Evolutionary conservation across 92 coral and sea anemone genomes (phyloP).

Genomic region (Pocillopora grandis): DNA sequence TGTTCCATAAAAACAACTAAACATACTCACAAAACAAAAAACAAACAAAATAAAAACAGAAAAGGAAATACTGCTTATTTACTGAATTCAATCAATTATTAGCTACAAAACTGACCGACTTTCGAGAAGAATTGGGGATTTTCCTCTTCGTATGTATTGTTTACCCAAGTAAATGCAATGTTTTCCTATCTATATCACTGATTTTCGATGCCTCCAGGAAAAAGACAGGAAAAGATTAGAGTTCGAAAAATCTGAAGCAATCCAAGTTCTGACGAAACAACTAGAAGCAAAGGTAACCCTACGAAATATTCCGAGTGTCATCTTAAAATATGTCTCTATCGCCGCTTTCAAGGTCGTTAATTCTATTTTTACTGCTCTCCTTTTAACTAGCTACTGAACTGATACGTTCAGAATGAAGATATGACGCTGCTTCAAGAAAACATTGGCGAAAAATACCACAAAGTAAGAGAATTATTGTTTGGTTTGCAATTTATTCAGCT

Average conservation of each 20-base stretch:
- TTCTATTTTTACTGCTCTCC: background rate
- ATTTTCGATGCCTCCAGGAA: slow-evolving; percentile 4
- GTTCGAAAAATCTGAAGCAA: slow-evolving; percentile 30
- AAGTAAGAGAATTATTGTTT: background rate
- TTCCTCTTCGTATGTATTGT: too few species aligned
- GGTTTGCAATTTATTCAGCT: background rate
- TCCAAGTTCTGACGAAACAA: slow-evolving; percentile 38
- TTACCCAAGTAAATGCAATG: too few species aligned
- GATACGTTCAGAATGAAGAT: slow-evolving; percentile 10
- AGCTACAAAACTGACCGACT: too few species aligned
- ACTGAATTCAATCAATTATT: too few species aligned
- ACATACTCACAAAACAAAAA: background rate
- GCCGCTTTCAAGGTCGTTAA: background rate
- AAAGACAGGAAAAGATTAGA: slow-evolving; percentile 14
- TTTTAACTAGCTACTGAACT: background rate
- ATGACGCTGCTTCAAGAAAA: slow-evolving; percentile 12
- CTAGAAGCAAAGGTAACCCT: slow-evolving; percentile 42
- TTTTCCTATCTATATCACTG: background rate
- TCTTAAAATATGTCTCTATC: background rate
- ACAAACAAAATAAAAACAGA: too few species aligned
- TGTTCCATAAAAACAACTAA: background rate
- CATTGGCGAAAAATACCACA: background rate
- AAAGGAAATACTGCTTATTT: too few species aligned
- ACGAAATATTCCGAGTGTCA: background rate
- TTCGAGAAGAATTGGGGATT: too few species aligned